Base-by-base conservation (phyloP, 2,888 invertebrate species). In the Nomada ruficornis region DNA sequence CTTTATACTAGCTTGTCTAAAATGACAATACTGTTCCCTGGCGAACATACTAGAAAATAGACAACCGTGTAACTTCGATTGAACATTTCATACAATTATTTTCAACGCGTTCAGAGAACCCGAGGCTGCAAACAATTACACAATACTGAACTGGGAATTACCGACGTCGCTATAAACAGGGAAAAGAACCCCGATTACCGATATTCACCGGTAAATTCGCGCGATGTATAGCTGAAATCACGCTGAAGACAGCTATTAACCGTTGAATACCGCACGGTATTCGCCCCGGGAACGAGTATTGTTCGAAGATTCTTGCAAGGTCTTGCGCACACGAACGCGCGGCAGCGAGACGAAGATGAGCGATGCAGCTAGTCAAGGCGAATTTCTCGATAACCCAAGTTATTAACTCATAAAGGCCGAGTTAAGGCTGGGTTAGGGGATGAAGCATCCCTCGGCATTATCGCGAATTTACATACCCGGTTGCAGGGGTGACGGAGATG, bases 321-420 rank as follows among this genome's bases (percentile, higher is more conserved):
- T 68, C 70, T 74, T 76, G 60, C 23, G 57, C 15, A n/a, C 47
- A 18, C 9, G 60, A 29, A 57, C 26, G 36, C 9, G 59, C 59
- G 70, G 26, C 68, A 71, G 80, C 54, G 68, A 36, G 74, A 55
- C 74, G 26, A 18, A 5, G 67, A 69, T 55, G 80, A 79, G 69
- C 36, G 50, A 36, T n/a, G 86, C 77, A 84, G 83, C 86, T 87
- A 89, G 88, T 79, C 83, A 89, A 89, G 90, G 89, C 89, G 90
- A 92, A 92, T 91, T 92, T 91, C 91, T 91, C 93, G 93, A 93
- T 93, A 93, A 93, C 91, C 91, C 92, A 90, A 93, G 93, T 93
- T 93, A 93, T 93, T 93, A 93, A 93, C 92, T 93, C 92, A 93
- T 93, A 93, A 93, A 93, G 91, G 92, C 91, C 88, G 90, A 91